Evolutionary conservation across 2,888 invertebrate genomes (phyloP), one percentile per base, ranked within the genome.

Genomic region (Halictus quadricinctus): DNA sequence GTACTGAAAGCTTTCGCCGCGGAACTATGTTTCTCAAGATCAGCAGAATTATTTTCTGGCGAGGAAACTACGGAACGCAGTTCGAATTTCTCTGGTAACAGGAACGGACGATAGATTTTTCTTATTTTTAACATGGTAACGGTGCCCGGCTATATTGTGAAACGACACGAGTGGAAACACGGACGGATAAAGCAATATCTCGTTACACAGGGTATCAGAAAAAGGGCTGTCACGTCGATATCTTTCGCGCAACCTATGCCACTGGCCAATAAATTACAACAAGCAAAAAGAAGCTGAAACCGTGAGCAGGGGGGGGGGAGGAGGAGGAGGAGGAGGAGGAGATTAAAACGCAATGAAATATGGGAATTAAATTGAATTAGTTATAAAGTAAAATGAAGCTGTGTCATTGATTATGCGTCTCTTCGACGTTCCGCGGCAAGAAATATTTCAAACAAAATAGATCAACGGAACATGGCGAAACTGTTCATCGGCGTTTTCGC

Each of bases 341-440:
- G 77, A 80, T 72, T 50, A 64, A 72, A 64, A 41, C 15, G 15
- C 21, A 46, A 73, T 58, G 36, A 46, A 66, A 66, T 54, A 54
- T 76, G 43, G 1, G 64, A 50, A 83, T 81, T 72, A 77, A 83
- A 82, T 41, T 36, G 72, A 48, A 76, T 60, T 82, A 64, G 54
- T 83, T 83, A 83, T 29, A 83, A 83, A 83, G 83, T 77, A 69
- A 83, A 83, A 83, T 77, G 83, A 82, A 60, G 64, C 36, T 7
- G 50, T 48, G 50, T 54, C 48, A 76, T 76, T 70, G 75, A 72
- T 80, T 83, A 83, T 80, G 72, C 64, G 41, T n/a, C 41, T n/a
- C 41, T 70, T 43, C 21, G 18, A 15, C 46, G 41, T 41, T 60
- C 36, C 5, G 79, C 43, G 25, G 43, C 50, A 50, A 60, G 69